Conservation (phyloP, 2,888 invertebrate species). For the Andrena dorsata region DNA sequence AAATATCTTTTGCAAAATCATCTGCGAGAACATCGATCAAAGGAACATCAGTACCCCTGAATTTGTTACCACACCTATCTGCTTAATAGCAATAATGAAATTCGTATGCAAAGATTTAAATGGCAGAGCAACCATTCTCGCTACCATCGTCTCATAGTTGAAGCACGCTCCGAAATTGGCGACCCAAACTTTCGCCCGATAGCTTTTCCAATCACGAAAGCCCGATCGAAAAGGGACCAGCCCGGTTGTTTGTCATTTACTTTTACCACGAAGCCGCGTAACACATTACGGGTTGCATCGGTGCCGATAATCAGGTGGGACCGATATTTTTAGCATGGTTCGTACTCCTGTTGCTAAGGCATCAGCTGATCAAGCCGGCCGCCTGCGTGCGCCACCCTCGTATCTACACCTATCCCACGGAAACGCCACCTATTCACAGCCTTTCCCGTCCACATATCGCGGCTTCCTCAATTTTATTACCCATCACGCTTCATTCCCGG, state of each 20-base stretch:
- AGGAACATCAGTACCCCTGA: no score
- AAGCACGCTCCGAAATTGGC: not conserved
- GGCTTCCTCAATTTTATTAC: not conserved
- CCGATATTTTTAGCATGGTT: constrained; percentile 76
- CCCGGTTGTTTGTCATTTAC: constrained; percentile 28
- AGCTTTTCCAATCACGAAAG: not conserved
- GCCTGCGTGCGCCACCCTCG: constrained; percentile 61
- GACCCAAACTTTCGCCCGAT: constrained; percentile 9
- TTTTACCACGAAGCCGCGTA: constrained; percentile 25
- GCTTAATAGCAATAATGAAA: no score
- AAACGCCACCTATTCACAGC: not conserved
- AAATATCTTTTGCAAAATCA: not conserved
- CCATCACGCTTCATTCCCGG: not conserved
- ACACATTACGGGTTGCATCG: constrained; percentile 51
- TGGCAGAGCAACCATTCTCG: not conserved
- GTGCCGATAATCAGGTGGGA: constrained; percentile 57
- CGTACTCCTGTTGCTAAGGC: constrained; percentile 84
- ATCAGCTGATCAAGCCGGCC: constrained; percentile 82
- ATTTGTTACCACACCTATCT: no score
- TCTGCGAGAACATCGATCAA: not conserved
- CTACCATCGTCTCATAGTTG: not conserved
- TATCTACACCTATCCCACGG: constrained; percentile 38
- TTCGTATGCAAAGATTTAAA: no score
- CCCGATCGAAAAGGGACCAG: not conserved
- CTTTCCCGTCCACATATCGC: not conserved